A percentile compares a stretch with the other conserved stretches of the same genome.
Evolutionary conservation across 2,888 invertebrate genomes (phyloP).

Genomic region (Galerucella calmariensis): DNA sequence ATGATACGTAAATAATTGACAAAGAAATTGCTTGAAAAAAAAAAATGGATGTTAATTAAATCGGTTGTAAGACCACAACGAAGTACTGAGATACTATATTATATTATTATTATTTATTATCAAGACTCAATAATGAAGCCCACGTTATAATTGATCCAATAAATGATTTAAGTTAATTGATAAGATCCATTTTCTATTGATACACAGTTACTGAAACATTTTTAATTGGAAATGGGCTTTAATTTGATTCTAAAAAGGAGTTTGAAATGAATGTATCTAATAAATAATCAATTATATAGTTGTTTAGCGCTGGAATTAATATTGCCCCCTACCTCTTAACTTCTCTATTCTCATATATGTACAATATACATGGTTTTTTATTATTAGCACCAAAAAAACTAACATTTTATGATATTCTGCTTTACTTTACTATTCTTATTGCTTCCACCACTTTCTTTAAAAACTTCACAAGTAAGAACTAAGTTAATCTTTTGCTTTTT

Average conservation of each 20-base stretch:
- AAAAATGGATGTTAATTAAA: neutral
- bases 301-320: too few species aligned
- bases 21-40: too few species aligned
- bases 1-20: conserved; percentile 3
- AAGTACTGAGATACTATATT: neutral
- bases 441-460: too few species aligned
- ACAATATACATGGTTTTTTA: too few species aligned
- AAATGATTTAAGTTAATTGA: conserved; percentile 4
- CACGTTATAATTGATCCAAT: neutral
- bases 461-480: too few species aligned
- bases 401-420: too few species aligned
- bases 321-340: too few species aligned
- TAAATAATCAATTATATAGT: neutral
- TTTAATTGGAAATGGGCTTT: neutral
- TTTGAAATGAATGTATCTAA: neutral
- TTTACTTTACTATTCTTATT: too few species aligned
- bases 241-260: neutral
- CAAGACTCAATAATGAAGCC: neutral
- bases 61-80: neutral
- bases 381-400: too few species aligned
- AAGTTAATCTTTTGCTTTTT: too few species aligned
- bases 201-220: neutral
- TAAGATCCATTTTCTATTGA: neutral
- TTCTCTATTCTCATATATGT: too few species aligned
- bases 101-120: neutral